Evolutionary conservation across 2,888 invertebrate species (phyloP), one percentile per base, ranked within the genome.

Genomic region (Trissoscelio sp.): DNA sequence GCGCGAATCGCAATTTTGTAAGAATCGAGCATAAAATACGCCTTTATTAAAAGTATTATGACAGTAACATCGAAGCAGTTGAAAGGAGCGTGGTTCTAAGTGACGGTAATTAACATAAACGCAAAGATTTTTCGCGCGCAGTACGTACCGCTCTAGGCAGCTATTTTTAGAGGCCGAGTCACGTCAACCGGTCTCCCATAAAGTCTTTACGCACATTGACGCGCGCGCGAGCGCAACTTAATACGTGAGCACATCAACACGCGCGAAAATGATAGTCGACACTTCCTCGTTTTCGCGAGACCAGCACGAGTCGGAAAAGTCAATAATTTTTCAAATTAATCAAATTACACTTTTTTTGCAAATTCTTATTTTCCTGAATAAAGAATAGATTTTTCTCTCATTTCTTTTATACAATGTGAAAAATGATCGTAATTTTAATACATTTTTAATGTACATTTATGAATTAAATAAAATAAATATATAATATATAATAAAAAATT

Each of bases 111-210:
- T 88, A 87, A 86, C 87, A 88, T 87, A 87, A 87, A 88, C 86
- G 87, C 85, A 85, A 84, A 84, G 86, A 87, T 86, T 88, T 88
- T 88, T 88, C 86, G 83, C 86, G 83, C 81, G 81, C 64, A 79
- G 44, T 64, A 58, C 77, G 82, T 83, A 83, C 77, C 72, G 77
- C 67, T 84, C 85, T 83, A 87, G 84, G 51, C 83, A 79, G 75
- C 81, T 90, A 90, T 90, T 89, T 90, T 89, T 89, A 90, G 90
- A 88, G 88, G 77, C 86, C 88, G 86, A 88, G 86, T 89, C 88
- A 89, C 87, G 87, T 86, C 85, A 86, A 87, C 87, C 87, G 86
- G 87, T 88, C 86, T 86, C 81, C 82, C 85, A 83, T 83, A 85
- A 85, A 87, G 83, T 82, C 81, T 83, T 53, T 79, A 83, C 78